These are phyloP conservation scores for Spizaetus ornatus DNA, from an alignment of 2,113 vertebrate species.

Conservation along the genomic window DNA sequence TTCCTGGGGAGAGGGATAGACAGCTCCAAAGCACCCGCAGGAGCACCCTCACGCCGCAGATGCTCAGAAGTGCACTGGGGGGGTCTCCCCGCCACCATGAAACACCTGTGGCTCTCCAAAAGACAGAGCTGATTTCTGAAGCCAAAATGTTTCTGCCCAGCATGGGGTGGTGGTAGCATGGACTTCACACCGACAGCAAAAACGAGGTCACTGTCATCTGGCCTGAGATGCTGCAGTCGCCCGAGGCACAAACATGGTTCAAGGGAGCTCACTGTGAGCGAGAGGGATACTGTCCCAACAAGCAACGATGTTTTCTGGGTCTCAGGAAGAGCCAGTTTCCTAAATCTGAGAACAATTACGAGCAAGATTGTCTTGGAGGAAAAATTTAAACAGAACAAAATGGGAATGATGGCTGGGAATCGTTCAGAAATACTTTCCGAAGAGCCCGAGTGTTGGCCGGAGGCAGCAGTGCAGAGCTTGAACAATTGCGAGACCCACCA, in stretches of 20 bases:
- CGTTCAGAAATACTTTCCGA: conserved; percentile 53
- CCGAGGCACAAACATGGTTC: background rate
- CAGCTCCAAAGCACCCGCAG: fast-evolving
- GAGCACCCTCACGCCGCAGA: fast-evolving
- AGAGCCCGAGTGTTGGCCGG: background rate
- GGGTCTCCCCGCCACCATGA: background rate
- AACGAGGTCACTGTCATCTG: background rate
- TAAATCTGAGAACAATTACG: conserved; percentile 60
- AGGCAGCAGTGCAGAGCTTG: background rate
- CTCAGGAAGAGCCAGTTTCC: conserved; percentile 54
- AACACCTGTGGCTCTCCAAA: background rate
- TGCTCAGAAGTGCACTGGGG: background rate
- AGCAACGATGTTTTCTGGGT: background rate
- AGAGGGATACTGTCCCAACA: background rate
- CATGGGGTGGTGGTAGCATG: fast-evolving
- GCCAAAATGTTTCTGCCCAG: background rate
- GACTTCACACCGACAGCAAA: background rate
- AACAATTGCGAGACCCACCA: background rate
- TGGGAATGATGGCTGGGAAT: conserved; percentile 10
- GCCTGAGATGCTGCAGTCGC: background rate
- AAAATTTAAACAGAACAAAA: conserved; percentile 47
- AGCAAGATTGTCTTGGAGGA: background rate
- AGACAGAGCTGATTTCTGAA: background rate
- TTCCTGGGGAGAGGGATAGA: background rate
- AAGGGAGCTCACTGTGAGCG: background rate